Conservation (phyloP, 2,797 vertebrate species). For the Sylvilagus floridanus region DNA sequence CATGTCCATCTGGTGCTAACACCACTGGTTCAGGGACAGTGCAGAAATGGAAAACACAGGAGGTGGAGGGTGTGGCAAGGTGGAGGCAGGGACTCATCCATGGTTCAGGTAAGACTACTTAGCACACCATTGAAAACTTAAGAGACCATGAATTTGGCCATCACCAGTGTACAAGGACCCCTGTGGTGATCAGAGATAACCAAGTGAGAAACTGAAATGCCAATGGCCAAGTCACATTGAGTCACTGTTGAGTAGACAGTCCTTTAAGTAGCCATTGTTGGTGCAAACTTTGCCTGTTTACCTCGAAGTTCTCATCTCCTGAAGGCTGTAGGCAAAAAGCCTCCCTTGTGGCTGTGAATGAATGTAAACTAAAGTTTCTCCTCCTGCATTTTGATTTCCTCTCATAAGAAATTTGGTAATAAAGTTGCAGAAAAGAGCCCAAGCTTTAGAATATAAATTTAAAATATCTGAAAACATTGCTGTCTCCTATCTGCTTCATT, state of each 20-base stretch:
- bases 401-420: neutral
- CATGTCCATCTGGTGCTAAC: neutral
- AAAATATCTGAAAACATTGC: constrained; percentile 2
- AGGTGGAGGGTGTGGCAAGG: neutral
- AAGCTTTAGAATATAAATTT: constrained; percentile 52
- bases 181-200: neutral
- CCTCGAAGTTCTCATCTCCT: neutral
- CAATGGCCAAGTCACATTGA: neutral
- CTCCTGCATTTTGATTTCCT: constrained; percentile 50
- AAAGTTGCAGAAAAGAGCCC: neutral
- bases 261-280: neutral
- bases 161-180: neutral
- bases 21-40: neutral
- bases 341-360: constrained; percentile 6
- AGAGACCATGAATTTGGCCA: neutral
- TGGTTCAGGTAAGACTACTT: neutral
- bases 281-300: neutral
- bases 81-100: neutral
- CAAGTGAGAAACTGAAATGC: neutral
- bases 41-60: neutral
- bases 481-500: constrained; percentile 37
- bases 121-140: neutral
- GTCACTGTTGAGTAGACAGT: neutral
- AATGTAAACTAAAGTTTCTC: neutral
- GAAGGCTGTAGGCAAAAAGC: neutral